Conservation (phyloP, 2,113 vertebrate genomes). For the Podarcis muralis region DNA sequence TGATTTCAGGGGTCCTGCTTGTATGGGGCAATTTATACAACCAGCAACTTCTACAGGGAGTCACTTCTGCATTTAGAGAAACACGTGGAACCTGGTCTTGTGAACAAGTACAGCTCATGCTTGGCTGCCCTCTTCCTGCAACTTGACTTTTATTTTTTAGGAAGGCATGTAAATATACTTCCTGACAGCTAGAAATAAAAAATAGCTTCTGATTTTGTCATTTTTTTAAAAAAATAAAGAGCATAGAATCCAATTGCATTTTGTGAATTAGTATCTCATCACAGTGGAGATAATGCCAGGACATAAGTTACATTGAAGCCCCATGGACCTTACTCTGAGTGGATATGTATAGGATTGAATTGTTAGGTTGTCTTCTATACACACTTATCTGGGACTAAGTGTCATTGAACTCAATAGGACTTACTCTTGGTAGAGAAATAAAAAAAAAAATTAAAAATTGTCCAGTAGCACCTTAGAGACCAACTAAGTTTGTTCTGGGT, state of each 20-base stretch:
- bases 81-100: background rate
- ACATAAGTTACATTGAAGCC: background rate
- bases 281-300: background rate
- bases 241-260: background rate
- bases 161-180: too few species aligned
- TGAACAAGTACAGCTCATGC: background rate
- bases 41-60: background rate
- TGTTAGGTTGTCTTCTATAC: too few species aligned
- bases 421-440: too few species aligned
- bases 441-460: too few species aligned
- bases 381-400: too few species aligned
- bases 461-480: too few species aligned
- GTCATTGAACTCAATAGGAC: too few species aligned
- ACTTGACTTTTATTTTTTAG: too few species aligned
- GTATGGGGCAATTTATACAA: background rate
- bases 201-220: conserved; percentile 26
- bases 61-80: background rate
- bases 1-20: background rate
- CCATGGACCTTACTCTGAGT: too few species aligned
- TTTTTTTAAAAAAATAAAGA: background rate
- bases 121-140: background rate
- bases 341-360: too few species aligned
- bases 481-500: too few species aligned
- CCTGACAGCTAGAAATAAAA: background rate
- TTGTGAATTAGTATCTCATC: background rate